These are phyloP conservation scores for Perca schrenkii DNA, from an alignment of 2,113 vertebrate genomes.

Conservation along the genomic window DNA sequence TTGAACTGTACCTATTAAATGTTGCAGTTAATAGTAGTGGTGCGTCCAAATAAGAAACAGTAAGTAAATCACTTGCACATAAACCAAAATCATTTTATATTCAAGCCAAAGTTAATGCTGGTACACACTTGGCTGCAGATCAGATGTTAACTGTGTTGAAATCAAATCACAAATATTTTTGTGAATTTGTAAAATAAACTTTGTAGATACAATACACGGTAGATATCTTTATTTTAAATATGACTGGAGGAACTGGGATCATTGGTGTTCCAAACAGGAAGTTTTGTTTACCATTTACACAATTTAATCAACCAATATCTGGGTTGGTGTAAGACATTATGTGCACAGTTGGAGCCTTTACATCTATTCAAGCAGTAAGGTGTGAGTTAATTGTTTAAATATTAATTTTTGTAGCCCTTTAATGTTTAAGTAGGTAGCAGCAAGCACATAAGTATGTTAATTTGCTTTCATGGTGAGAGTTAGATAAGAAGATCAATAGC, in stretches of 20 bases:
- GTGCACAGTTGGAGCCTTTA: conserved; percentile 2
- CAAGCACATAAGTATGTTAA: background rate
- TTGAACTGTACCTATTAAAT: conserved; percentile 43
- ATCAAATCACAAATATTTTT: background rate
- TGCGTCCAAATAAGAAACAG: conserved; percentile 24
- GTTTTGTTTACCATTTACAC: conserved; percentile 2
- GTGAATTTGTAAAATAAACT: background rate
- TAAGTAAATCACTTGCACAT: conserved; percentile 26
- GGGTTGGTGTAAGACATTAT: background rate
- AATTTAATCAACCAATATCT: background rate
- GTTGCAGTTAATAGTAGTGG: conserved; percentile 33
- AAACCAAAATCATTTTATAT: conserved; percentile 14
- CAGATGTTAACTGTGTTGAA: background rate
- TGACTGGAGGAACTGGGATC: background rate
- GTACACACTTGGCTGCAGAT: conserved; percentile 1
- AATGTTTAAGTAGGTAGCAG: background rate
- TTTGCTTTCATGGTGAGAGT: background rate
- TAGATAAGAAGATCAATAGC: conserved; percentile 1
- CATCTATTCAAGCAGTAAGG: background rate
- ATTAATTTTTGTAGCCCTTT: background rate
- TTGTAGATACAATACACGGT: background rate
- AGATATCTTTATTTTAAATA: background rate
- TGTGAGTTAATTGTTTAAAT: background rate
- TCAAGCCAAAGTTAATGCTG: background rate
- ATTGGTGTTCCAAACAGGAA: background rate